These are phyloP conservation scores for Hycleus phaleratus DNA, from an alignment of 1,140 invertebrate species.

Conservation along the genomic window DNA sequence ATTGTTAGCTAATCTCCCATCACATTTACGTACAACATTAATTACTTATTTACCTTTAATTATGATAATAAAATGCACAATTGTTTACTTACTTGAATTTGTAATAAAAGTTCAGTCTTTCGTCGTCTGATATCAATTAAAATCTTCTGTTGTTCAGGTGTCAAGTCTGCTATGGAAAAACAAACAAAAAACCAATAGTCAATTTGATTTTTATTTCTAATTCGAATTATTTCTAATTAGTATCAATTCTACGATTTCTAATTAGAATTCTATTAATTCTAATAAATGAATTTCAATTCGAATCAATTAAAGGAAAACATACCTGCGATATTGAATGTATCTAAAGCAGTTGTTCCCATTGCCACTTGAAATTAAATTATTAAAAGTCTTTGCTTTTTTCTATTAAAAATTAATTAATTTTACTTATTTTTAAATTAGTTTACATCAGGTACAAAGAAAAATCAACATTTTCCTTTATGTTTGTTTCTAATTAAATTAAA, in stretches of 20 bases:
- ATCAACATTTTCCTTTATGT: background rate
- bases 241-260: background rate
- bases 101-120: constrained; percentile 81
- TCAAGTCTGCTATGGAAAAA: constrained; percentile 67
- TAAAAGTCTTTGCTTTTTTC: too few species aligned
- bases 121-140: constrained; percentile 80
- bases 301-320: background rate
- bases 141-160: constrained; percentile 82
- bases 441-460: constrained; percentile 1
- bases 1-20: too few species aligned
- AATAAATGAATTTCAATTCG: background rate
- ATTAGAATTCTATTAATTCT: background rate
- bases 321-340: constrained; percentile 34
- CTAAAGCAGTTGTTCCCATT: constrained; percentile 30
- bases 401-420: too few species aligned
- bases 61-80: background rate
- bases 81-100: constrained; percentile 80
- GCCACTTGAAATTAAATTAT: constrained; percentile 2
- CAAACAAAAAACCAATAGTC: too few species aligned
- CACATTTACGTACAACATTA: background rate
- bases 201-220: background rate
- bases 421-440: background rate
- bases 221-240: background rate
- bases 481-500: constrained; percentile 1
- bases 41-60: background rate